Evolutionary conservation across 2,888 invertebrate species (phyloP), one percentile per base, ranked within the genome.

Genomic region (Clusia tigrina): DNA sequence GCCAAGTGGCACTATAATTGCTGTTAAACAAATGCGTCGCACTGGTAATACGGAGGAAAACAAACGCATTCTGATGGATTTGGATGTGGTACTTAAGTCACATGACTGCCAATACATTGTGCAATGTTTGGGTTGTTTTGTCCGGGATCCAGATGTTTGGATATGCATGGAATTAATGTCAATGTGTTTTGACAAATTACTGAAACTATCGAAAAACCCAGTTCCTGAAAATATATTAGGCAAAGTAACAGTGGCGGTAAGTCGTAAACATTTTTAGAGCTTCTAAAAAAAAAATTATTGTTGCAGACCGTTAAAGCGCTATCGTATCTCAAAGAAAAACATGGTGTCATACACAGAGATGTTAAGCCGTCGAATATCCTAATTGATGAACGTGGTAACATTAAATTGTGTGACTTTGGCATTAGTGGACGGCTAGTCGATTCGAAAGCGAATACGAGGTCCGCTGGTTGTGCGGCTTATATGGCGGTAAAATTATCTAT

Each of bases 121-220:
- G 73, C 90, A 95, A 81, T 99, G 98, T 83, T 88, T 96, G 77
- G 99, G 99, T 48, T 98, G 96, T 85, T 98, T 99, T 85, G 96
- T 99, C 60, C 96, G 95, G 0, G 95, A 95, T 81, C 92, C 95
- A 1, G 97, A 98, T 83, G 98, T 99, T 0, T 98, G 98, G 96
- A 98, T 99, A 80, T 99, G 98, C 83, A 99, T 99, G 99, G 99
- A 99, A 85, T 87, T 98, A 71, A 99, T 99, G 99, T 92, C 96
- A 15, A 96, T 97, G 20, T 99, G 99, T 85, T 93, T 99, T 81
- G 99, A 99, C 83, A 98, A 98, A 86, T 86, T 99, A 78, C 87
- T 98, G 66, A 96, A 95, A 84, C 86, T 90, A 73, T 87, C 93
- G 42, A 90, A 91, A 67, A 89, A 89, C 71, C 92, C 96, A n/a